A percentile compares a stretch with the other conserved stretches of the same genome.
phyloP scores from a whole-genome alignment of 2,888 invertebrate species.

The Zygogramma bicolorata region DNA sequence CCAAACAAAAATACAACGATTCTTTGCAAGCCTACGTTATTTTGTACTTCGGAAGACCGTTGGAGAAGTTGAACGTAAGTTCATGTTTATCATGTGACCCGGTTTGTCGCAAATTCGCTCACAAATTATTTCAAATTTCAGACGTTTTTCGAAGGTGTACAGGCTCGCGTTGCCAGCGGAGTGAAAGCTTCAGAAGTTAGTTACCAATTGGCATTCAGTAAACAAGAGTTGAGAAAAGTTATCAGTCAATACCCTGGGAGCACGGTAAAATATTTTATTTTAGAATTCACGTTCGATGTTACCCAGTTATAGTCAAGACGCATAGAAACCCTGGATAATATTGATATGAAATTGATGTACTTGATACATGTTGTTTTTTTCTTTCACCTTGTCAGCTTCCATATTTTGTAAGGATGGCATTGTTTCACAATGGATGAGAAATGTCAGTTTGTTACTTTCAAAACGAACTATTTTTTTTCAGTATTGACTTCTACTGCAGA shows the following conservation, averaged over 20 bases:
- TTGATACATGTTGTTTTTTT: too few relatives aligned
- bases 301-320: too few relatives aligned
- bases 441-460: too few relatives aligned
- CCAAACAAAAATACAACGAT: constrained; percentile 90
- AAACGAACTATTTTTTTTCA: too few relatives aligned
- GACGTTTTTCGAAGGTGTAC: constrained; percentile 97
- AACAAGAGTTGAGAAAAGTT: constrained; percentile 94
- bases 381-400: too few relatives aligned
- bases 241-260: constrained; percentile 94
- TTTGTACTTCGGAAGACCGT: constrained; percentile 92
- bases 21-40: constrained; percentile 92
- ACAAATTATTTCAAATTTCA: constrained; percentile 65
- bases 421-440: too few relatives aligned
- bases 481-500: too few relatives aligned
- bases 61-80: constrained; percentile 89
- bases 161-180: constrained; percentile 92
- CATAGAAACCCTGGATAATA: too few relatives aligned
- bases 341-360: too few relatives aligned
- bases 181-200: constrained; percentile 97
- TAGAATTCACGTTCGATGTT: too few relatives aligned
- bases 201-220: constrained; percentile 97
- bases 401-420: too few relatives aligned
- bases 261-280: constrained; percentile 54
- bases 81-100: neutral
- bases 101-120: neutral